A percentile compares a stretch with the other conserved stretches of the same genome.
phyloP scores from a whole-genome alignment of 2,888 invertebrate genomes.

The Dolichopus griseipennis region DNA sequence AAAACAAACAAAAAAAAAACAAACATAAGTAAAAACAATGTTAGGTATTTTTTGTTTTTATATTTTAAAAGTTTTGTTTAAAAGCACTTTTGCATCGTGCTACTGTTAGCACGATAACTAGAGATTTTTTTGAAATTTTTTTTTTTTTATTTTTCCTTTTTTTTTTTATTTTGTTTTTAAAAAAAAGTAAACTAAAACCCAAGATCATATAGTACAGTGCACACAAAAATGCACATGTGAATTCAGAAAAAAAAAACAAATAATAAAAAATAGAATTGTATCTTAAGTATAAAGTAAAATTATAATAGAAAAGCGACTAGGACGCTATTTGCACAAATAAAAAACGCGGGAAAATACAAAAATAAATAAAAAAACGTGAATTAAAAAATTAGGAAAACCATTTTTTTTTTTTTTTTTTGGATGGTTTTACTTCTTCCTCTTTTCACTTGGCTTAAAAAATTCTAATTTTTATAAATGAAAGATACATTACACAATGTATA shows the following conservation, averaged over 20 bases:
- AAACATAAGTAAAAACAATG: neutral
- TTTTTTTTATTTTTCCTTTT: too few relatives aligned
- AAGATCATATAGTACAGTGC: neutral
- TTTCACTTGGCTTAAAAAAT: too few relatives aligned
- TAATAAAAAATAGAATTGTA: neutral
- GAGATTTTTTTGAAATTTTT: too few relatives aligned
- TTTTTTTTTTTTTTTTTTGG: neutral
- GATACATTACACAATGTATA: too few relatives aligned
- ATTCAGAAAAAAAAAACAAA: neutral
- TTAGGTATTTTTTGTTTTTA: too few relatives aligned
- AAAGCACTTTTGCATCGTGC: neutral
- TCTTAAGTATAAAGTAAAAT: too few relatives aligned
- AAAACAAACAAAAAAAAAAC: neutral
- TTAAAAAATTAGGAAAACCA: neutral
- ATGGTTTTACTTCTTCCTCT: too few relatives aligned
- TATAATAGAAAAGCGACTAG: too few relatives aligned
- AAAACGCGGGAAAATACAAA: neutral
- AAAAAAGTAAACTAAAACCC: neutral
- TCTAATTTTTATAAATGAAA: too few relatives aligned
- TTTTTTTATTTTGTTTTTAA: too few relatives aligned
- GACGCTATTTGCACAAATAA: neutral
- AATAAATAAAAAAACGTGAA: neutral
- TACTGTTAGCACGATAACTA: conserved; percentile 1
- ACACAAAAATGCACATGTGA: neutral
- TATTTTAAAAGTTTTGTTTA: neutral